A percentile compares a stretch with the other conserved stretches of the same genome.
Conservation (phyloP, 2,113 vertebrate genomes). For the Cephalopholis sonnerati region DNA sequence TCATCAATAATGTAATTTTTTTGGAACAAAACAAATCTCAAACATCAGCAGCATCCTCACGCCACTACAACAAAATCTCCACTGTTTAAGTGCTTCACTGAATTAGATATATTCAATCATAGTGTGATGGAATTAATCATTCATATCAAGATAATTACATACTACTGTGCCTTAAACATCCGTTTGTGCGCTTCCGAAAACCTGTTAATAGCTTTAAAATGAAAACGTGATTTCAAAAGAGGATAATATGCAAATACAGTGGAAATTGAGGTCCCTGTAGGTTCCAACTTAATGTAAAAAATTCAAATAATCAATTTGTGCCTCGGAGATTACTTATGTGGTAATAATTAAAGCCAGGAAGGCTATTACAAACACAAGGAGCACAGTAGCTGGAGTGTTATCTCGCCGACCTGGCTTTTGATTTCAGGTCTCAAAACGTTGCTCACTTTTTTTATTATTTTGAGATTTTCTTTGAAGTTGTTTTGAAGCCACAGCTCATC, state of each 20-base stretch:
- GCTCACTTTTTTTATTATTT: constrained; percentile 5
- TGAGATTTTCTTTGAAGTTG: constrained; percentile 41
- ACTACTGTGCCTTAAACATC: constrained; percentile 57
- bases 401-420: constrained; percentile 50
- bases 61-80: not conserved
- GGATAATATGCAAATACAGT: constrained; percentile 61
- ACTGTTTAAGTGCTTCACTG: constrained; percentile 16
- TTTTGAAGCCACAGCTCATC: constrained; percentile 58
- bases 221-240: constrained; percentile 70
- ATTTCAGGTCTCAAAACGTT: constrained; percentile 32
- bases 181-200: constrained; percentile 64
- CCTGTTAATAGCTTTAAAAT: constrained; percentile 70
- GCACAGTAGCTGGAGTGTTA: constrained; percentile 13
- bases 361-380: constrained; percentile 60
- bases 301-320: constrained; percentile 72
- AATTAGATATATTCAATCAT: constrained; percentile 56
- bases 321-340: constrained; percentile 72
- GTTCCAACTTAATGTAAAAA: constrained; percentile 69
- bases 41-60: not conserved
- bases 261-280: constrained; percentile 70
- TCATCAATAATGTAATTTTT: too few relatives aligned
- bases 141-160: constrained; percentile 69
- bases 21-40: not conserved
- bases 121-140: constrained; percentile 69
- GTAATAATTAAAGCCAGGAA: constrained; percentile 74